Evolutionary conservation across 1,140 invertebrate genomes (phyloP).

Genomic region (Megalonaias nervosa): DNA sequence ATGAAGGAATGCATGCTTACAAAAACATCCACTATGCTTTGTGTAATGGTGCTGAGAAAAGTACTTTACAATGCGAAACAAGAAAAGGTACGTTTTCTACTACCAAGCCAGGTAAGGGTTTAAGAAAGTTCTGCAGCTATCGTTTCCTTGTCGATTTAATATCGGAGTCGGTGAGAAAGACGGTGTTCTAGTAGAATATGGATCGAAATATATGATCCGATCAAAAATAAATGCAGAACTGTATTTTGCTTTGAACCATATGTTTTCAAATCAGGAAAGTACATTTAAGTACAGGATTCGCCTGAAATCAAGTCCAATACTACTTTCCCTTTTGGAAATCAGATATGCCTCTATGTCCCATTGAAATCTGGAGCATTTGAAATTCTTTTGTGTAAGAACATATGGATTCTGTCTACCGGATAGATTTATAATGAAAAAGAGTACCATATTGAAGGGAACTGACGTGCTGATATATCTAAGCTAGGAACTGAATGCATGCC

Average conservation of each 20-base stretch:
- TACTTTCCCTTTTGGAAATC: background rate
- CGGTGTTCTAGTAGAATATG: background rate
- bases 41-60: too few relatives aligned
- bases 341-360: background rate
- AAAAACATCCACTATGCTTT: too few relatives aligned
- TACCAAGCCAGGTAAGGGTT: too few relatives aligned
- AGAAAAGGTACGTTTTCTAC: too few relatives aligned
- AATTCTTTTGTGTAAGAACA: slow-evolving; percentile 23
- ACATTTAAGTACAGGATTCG: background rate
- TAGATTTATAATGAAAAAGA: slow-evolving; percentile 12
- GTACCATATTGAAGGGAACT: slow-evolving; percentile 7
- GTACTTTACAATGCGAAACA: too few relatives aligned
- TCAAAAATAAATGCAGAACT: slow-evolving; percentile 24
- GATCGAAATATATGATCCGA: slow-evolving; percentile 45
- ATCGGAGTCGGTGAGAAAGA: slow-evolving; percentile 3
- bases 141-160: slow-evolving; percentile 48
- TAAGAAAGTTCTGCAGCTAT: slow-evolving; percentile 25
- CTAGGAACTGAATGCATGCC: slow-evolving; percentile 8
- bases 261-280: slow-evolving; percentile 8
- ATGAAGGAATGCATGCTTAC: too few relatives aligned
- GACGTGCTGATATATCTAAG: slow-evolving; percentile 10
- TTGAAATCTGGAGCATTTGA: slow-evolving; percentile 2
- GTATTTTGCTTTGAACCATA: slow-evolving; percentile 23
- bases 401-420: slow-evolving; percentile 8
- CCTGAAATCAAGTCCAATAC: background rate